A percentile compares a stretch with the other conserved stretches of the same genome.
These are phyloP conservation scores for Nomada hirtipes DNA, from an alignment of 2,888 invertebrate genomes.

Conservation along the genomic window DNA sequence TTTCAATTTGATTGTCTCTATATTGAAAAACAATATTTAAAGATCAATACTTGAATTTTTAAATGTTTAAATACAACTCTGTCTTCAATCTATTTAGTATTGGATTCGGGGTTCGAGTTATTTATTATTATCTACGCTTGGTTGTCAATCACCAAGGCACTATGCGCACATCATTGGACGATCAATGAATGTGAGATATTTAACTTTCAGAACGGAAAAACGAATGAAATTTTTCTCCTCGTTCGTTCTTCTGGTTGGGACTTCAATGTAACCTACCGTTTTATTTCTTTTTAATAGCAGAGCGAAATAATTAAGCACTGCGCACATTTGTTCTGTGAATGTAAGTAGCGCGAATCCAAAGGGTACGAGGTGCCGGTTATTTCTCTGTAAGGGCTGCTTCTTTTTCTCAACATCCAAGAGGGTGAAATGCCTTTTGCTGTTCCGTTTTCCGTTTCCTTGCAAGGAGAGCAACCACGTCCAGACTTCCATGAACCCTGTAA, in stretches of 20 bases:
- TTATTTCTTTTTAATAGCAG: conserved; percentile 44
- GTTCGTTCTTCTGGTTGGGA: neutral
- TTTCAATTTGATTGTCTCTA: too few species aligned
- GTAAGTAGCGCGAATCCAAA: conserved; percentile 23
- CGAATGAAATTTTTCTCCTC: neutral
- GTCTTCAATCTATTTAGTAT: too few species aligned
- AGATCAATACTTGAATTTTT: too few species aligned
- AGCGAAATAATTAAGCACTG: conserved; percentile 42
- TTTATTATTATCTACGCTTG: too few species aligned
- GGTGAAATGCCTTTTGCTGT: conserved; percentile 44
- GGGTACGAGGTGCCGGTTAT: conserved; percentile 34
- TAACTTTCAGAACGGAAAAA: too few species aligned
- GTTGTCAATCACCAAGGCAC: neutral
- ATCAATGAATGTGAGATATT: too few species aligned
- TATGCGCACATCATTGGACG: too few species aligned
- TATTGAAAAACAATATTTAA: too few species aligned
- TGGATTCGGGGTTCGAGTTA: too few species aligned
- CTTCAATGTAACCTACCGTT: conserved; percentile 15
- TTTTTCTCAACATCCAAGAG: conserved; percentile 50
- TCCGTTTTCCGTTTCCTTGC: conserved; percentile 41
- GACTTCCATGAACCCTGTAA: conserved; percentile 77
- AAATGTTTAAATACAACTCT: too few species aligned
- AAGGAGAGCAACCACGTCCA: conserved; percentile 51
- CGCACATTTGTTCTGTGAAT: conserved; percentile 50
- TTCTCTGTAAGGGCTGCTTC: conserved; percentile 44